A percentile compares a stretch with the other conserved stretches of the same genome.
These are phyloP conservation scores for Paralinhomoeus sp. DNA, from an alignment of 2,888 invertebrate genomes.

Conservation along the genomic window DNA sequence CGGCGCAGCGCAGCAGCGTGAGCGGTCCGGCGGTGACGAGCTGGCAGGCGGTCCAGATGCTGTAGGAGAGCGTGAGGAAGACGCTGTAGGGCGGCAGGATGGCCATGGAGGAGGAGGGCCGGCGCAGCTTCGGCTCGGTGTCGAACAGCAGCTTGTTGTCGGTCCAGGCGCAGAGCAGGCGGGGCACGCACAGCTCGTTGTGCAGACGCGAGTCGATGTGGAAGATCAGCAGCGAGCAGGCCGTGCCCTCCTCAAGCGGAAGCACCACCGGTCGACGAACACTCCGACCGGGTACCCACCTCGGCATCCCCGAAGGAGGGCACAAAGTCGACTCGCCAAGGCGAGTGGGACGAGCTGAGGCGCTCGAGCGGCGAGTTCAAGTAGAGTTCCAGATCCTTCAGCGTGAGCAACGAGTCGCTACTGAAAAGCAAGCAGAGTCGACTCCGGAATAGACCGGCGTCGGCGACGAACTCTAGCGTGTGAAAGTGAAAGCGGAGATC, in stretches of 20 bases:
- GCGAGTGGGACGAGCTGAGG: neutral
- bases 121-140: conserved; percentile 4
- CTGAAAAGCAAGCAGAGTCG: too few relatives aligned
- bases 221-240: conserved; percentile 5
- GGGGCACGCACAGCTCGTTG: conserved; percentile 4
- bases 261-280: neutral
- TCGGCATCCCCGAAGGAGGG: conserved; percentile 1
- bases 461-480: too few relatives aligned
- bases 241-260: neutral
- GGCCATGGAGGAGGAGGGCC: neutral
- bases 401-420: too few relatives aligned
- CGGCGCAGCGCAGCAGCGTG: too few relatives aligned
- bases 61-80: neutral
- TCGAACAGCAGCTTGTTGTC: conserved; percentile 3
- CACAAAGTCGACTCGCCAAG: conserved; percentile 1
- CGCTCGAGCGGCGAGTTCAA: neutral
- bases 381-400: neutral
- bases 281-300: neutral
- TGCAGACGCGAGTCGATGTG: conserved; percentile 1
- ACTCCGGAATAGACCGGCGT: too few relatives aligned
- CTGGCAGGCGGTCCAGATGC: conserved; percentile 1
- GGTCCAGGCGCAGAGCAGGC: conserved; percentile 1
- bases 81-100: conserved; percentile 3
- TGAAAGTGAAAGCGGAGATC: too few relatives aligned
- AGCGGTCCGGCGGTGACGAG: too few relatives aligned